phyloP scores from a whole-genome alignment of 2,797 vertebrate species.

The Anniella stebbinsi region DNA sequence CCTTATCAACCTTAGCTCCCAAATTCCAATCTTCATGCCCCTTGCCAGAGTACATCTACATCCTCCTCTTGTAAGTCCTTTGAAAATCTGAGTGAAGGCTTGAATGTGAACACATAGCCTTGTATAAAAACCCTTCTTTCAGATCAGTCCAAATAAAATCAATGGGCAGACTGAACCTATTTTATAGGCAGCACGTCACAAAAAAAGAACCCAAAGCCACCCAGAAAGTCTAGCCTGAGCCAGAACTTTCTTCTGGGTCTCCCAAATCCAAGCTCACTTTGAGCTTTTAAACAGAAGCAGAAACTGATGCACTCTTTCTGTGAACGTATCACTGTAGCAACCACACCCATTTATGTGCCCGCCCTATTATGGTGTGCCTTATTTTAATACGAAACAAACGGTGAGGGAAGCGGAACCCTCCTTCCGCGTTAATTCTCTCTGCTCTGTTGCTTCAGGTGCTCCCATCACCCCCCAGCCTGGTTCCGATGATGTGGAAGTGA shows the following conservation, averaged over 20 bases:
- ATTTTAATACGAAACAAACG: background rate
- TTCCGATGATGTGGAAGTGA: background rate
- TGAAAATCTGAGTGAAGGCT: background rate
- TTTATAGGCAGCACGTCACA: background rate
- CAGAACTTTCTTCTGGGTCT: background rate
- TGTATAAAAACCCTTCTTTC: background rate
- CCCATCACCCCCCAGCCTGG: background rate
- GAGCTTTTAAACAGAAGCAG: background rate
- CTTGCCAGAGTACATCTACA: background rate
- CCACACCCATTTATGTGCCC: too few relatives aligned
- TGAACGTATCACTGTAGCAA: background rate
- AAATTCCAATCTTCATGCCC: background rate
- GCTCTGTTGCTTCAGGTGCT: background rate
- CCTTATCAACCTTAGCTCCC: background rate
- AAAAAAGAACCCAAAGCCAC: background rate
- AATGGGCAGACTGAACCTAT: background rate
- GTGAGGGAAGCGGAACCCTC: too few relatives aligned
- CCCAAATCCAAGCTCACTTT: background rate
- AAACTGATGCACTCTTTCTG: background rate
- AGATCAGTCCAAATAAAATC: background rate
- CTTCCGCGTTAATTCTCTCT: background rate
- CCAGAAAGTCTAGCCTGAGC: background rate
- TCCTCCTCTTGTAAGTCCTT: background rate
- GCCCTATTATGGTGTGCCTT: background rate
- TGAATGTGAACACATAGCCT: background rate